Percentiles rank a stretch among this genome's conserved stretches.
phyloP scores from a whole-genome alignment of 2,113 vertebrate genomes.

The Psophia crepitans region DNA sequence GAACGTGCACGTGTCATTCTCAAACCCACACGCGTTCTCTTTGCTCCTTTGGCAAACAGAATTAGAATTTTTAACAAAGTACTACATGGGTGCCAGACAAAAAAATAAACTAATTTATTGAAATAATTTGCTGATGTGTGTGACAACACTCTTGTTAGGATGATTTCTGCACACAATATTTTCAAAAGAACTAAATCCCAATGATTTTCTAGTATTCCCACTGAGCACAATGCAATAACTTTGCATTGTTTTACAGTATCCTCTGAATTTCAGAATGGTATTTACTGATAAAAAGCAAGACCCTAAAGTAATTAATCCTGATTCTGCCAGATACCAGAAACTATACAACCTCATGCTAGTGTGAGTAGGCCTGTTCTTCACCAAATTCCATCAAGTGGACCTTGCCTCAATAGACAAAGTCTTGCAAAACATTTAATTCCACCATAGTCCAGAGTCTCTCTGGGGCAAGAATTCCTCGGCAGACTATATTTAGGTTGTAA shows the following conservation, averaged over 20 bases:
- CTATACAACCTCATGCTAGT: background rate
- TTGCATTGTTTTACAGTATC: background rate
- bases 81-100: background rate
- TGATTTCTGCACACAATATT: background rate
- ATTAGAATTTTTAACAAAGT: background rate
- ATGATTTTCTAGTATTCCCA: background rate
- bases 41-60: background rate
- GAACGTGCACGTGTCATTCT: background rate
- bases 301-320: background rate
- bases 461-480: background rate
- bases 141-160: background rate
- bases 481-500: background rate
- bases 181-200: background rate
- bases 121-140: background rate
- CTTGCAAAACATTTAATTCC: background rate
- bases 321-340: background rate
- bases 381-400: background rate
- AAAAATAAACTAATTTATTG: background rate
- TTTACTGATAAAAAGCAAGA: background rate
- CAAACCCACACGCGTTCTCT: accelerated
- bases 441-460: background rate
- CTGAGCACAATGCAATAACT: background rate
- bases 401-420: background rate
- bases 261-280: background rate
- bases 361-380: background rate